A percentile compares a stretch with the other conserved stretches of the same genome.
Conservation (phyloP, 2,113 vertebrate species). For the Ivindomyrus marchei region DNA sequence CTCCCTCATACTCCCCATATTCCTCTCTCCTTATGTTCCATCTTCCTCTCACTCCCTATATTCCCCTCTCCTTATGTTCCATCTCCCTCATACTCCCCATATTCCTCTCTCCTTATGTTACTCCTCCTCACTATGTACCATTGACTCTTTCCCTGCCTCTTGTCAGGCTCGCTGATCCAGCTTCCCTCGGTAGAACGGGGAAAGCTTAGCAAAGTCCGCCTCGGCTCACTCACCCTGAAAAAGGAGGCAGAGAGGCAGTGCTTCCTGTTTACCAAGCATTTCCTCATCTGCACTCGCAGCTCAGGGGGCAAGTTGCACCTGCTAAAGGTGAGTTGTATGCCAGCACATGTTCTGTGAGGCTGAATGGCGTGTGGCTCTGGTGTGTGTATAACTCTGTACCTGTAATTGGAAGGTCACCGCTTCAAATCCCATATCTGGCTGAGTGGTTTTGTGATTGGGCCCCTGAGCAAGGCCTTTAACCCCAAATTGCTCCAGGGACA, state of each 20-base stretch:
- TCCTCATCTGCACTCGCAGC: constrained; percentile 94
- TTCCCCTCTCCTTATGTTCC: neutral
- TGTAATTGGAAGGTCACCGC: neutral
- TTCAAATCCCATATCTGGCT: neutral
- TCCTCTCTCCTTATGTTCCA: neutral
- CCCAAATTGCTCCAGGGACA: neutral
- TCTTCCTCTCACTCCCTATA: neutral
- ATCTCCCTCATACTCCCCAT: neutral
- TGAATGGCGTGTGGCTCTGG: neutral
- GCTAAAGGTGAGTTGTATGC: constrained; percentile 72
- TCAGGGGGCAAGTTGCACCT: constrained; percentile 96
- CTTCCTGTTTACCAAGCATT: constrained; percentile 98
- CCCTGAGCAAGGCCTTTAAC: neutral
- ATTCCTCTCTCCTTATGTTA: neutral
- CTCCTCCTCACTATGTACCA: neutral
- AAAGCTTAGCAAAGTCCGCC: constrained; percentile 91
- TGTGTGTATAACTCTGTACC: neutral
- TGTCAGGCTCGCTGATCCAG: constrained; percentile 91
- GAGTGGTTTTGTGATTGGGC: neutral
- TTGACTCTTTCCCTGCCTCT: neutral
- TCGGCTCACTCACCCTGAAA: constrained; percentile 90
- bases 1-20: neutral
- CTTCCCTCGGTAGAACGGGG: constrained; percentile 93
- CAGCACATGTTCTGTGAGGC: neutral
- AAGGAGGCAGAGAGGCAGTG: constrained; percentile 97